Percentiles rank a stretch among this genome's conserved stretches.
Conservation (phyloP, 2,888 invertebrate species). For the Microctonus brassicae region DNA sequence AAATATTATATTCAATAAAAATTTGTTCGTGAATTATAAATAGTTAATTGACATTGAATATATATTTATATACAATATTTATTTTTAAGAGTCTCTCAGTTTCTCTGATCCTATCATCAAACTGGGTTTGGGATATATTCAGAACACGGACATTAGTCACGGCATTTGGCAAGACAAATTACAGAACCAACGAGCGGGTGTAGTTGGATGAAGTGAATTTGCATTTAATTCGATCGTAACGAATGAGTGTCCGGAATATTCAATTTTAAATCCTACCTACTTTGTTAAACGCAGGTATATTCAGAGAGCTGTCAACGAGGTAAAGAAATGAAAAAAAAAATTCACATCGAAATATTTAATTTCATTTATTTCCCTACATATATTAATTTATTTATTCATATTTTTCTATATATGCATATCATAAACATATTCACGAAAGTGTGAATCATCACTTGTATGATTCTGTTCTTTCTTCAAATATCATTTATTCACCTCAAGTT, state of each 20-base stretch:
- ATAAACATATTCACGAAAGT: not conserved
- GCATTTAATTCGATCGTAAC: slow-evolving; percentile 5
- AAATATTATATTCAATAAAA: not conserved
- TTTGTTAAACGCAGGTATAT: slow-evolving; percentile 1
- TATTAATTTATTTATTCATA: not conserved
- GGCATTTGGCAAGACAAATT: slow-evolving; percentile 5
- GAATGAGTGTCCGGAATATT: slow-evolving; percentile 2
- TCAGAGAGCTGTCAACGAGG: not conserved
- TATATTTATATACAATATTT: no score
- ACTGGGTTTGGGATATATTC: not conserved
- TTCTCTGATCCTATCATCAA: not conserved
- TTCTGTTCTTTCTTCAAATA: not conserved
- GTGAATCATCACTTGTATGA: not conserved
- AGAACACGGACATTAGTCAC: not conserved
- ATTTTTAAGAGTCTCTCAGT: not conserved
- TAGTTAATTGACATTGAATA: not conserved
- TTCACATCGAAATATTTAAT: not conserved
- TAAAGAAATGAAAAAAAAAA: no score
- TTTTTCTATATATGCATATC: not conserved
- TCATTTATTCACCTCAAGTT: not conserved
- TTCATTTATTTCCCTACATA: not conserved
- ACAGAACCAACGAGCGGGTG: not conserved
- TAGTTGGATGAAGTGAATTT: slow-evolving; percentile 5
- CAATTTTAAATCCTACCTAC: slow-evolving; percentile 1
- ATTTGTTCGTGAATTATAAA: not conserved